phyloP scores from a whole-genome alignment of 2,113 vertebrate genomes.

The Megalops atlanticus region DNA sequence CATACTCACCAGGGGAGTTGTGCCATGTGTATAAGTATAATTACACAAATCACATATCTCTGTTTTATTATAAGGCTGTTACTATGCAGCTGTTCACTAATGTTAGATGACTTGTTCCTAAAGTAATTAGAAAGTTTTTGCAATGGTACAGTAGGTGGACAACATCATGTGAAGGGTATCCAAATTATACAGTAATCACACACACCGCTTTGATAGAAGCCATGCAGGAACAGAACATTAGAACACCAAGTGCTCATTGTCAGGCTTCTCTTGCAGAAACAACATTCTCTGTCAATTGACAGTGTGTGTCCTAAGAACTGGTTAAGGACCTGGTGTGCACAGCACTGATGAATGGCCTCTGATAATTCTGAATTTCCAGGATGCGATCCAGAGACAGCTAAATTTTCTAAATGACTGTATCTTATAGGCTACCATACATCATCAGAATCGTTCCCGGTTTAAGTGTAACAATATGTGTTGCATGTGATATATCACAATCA shows the following conservation, averaged over 20 bases:
- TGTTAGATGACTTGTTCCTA: too few relatives aligned
- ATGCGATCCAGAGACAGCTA: slow-evolving; percentile 21
- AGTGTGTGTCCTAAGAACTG: background rate
- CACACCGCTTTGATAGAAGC: background rate
- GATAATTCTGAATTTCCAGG: slow-evolving; percentile 21
- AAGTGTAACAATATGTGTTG: slow-evolving; percentile 19
- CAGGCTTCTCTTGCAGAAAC: too few relatives aligned
- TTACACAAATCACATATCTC: too few relatives aligned
- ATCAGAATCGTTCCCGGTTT: slow-evolving; percentile 4
- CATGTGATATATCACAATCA: slow-evolving; percentile 25
- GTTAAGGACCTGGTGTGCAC: background rate
- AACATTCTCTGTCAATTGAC: background rate
- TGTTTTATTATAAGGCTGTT: too few relatives aligned
- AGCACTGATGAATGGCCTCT: slow-evolving; percentile 7
- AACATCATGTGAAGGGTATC: too few relatives aligned
- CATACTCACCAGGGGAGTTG: too few relatives aligned
- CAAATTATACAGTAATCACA: background rate
- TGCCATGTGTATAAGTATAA: too few relatives aligned
- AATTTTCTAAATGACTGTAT: slow-evolving; percentile 6
- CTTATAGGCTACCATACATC: slow-evolving; percentile 15
- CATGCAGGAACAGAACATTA: too few relatives aligned
- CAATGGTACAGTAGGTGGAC: too few relatives aligned
- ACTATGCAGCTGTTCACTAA: too few relatives aligned
- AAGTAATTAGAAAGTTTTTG: too few relatives aligned
- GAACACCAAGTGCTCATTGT: too few relatives aligned